Evolutionary conservation across 2,113 vertebrate species (phyloP), one percentile per base, ranked within the genome.

Genomic region (Labeo rohita): DNA sequence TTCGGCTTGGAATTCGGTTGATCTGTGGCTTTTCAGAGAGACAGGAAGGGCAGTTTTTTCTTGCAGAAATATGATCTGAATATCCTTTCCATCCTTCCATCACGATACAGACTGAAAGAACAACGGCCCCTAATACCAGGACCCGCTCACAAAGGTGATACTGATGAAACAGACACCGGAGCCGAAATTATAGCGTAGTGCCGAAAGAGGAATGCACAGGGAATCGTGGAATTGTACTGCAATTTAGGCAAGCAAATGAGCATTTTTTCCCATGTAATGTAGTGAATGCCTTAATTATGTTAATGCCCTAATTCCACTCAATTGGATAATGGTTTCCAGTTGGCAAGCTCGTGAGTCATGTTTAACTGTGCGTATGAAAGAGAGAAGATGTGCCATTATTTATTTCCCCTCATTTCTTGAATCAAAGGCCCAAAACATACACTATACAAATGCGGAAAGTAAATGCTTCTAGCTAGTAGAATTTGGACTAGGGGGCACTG

Each of bases 61-160:
- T 88, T 66, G 39, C 70, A 89, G 93, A 94, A 94, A 94, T 89
- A 86, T 90, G 92, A 94, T 94, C 91, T 91, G 90, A 91, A 93
- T 92, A 92, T 94, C 92, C 91, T 90, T 88, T 89, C 86, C 89
- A 91, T 93, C 91, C 90, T 91, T 89, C 89, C 91, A 89, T 92
- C 89, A 92, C 90, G 84, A 91, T 78, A 39, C 88, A 92, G 88
- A 92, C 88, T 88, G 77, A 72, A 66, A 73, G 83, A 88, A 70
- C 88, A 92, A 91, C 90, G 87, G 86, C 56, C 87, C 90, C 87
- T 45, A 63, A 78, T 73, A 52, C 49, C 68, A 34, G 52, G 74
- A 63, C 50, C 63, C 21, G 34, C 54, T 47, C 74, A 88, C 90
- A 63, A 89, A 63, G 83, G 92, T 92, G 89, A 86, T 77, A 85